phyloP scores from a whole-genome alignment of 2,113 vertebrate genomes.

The Suricata suricatta region DNA sequence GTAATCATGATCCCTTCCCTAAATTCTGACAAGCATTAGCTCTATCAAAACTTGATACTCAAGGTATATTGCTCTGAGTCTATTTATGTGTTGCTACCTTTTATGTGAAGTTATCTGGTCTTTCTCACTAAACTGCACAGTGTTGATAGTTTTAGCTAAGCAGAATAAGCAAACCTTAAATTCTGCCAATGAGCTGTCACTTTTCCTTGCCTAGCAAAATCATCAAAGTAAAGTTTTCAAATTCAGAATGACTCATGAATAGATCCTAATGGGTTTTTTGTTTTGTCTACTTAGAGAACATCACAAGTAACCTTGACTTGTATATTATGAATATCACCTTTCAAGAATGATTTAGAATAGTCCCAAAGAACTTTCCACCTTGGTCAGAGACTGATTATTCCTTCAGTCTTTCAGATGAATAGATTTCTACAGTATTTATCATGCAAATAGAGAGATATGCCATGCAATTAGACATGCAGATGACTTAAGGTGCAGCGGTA shows the following conservation, averaged over 20 bases:
- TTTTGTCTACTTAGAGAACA: slow-evolving; percentile 37
- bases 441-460: background rate
- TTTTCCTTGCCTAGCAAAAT: slow-evolving; percentile 29
- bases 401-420: background rate
- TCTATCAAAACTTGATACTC: background rate
- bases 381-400: background rate
- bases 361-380: background rate
- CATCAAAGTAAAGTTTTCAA: slow-evolving; percentile 33
- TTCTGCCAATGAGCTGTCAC: slow-evolving; percentile 10
- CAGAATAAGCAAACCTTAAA: background rate
- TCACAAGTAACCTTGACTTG: slow-evolving; percentile 22
- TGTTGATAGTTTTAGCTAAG: slow-evolving; percentile 23
- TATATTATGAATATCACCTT: background rate
- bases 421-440: slow-evolving; percentile 27
- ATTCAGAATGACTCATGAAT: slow-evolving; percentile 17
- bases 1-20: background rate
- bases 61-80: background rate
- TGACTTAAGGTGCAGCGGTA: background rate
- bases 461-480: slow-evolving; percentile 16
- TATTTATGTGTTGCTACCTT: slow-evolving; percentile 10
- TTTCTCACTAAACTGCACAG: slow-evolving; percentile 23
- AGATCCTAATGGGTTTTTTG: background rate
- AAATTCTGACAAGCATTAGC: background rate
- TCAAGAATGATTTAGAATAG: slow-evolving; percentile 46
- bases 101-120: background rate